These are phyloP conservation scores for Origma solitaria DNA, from an alignment of 2,113 vertebrate genomes.

Conservation along the genomic window DNA sequence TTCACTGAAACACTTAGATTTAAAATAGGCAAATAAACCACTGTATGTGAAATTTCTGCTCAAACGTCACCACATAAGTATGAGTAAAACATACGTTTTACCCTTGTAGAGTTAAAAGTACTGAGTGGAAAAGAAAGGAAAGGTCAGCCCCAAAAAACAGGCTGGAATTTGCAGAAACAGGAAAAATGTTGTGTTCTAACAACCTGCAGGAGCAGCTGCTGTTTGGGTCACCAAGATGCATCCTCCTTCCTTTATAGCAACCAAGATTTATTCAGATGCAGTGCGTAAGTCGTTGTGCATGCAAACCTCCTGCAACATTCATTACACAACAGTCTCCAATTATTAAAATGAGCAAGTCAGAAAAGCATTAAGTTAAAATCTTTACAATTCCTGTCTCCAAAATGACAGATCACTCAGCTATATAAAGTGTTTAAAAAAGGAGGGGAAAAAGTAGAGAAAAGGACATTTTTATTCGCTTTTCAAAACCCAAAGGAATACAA, in stretches of 20 bases:
- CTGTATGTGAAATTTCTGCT: background rate
- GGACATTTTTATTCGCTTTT: background rate
- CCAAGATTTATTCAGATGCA: background rate
- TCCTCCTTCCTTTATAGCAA: background rate
- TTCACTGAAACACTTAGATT: background rate
- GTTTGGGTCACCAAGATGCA: background rate
- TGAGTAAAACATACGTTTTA: background rate
- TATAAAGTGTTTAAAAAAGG: rapidly evolving
- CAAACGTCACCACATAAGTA: background rate
- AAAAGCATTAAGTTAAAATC: background rate
- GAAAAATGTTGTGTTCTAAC: background rate
- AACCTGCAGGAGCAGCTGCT: background rate
- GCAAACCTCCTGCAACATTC: background rate
- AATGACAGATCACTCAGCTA: background rate
- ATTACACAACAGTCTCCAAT: background rate
- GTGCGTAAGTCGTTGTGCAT: background rate
- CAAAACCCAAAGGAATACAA: background rate
- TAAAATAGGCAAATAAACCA: background rate
- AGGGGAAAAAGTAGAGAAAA: background rate
- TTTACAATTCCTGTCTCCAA: background rate
- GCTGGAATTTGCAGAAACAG: background rate
- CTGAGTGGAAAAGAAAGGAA: background rate
- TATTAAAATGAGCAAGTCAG: background rate
- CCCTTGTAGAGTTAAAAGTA: background rate
- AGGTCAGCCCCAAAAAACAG: background rate